Conservation (phyloP, 2,113 vertebrate genomes). For the Bostrychus sinensis region DNA sequence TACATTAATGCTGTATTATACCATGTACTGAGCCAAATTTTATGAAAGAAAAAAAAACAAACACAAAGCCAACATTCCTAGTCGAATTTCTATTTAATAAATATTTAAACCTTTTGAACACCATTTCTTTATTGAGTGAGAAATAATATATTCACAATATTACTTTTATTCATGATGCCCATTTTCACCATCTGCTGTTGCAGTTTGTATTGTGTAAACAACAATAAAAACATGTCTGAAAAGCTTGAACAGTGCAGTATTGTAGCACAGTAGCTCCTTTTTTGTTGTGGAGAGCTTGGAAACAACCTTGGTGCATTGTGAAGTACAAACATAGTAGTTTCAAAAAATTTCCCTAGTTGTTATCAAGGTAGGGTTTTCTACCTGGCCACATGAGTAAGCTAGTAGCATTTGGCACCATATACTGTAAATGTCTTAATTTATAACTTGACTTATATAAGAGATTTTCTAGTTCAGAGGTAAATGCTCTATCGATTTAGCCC, state of each 20-base stretch:
- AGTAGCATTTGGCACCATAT: no score
- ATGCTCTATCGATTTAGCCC: no score
- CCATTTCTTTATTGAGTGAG: neutral
- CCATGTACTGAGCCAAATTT: no score
- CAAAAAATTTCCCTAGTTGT: constrained; percentile 1
- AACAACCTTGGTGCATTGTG: neutral
- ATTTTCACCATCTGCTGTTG: neutral
- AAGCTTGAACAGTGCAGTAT: neutral
- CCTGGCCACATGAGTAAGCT: no score
- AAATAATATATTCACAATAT: neutral
- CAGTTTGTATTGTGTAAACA: neutral
- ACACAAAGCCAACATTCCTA: neutral
- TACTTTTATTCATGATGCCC: constrained; percentile 1
- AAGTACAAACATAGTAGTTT: neutral
- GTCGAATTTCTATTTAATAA: neutral
- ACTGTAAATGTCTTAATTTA: no score
- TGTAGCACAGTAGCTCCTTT: neutral
- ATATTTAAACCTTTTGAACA: neutral
- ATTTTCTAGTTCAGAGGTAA: no score
- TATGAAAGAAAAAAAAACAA: neutral
- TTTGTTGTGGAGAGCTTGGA: neutral
- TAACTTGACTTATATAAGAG: no score
- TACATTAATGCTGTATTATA: neutral
- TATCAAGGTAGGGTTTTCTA: no score
- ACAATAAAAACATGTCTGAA: constrained; percentile 1